These are phyloP conservation scores for Etheostoma perlongum DNA, from an alignment of 2,797 vertebrate genomes.

Conservation along the genomic window DNA sequence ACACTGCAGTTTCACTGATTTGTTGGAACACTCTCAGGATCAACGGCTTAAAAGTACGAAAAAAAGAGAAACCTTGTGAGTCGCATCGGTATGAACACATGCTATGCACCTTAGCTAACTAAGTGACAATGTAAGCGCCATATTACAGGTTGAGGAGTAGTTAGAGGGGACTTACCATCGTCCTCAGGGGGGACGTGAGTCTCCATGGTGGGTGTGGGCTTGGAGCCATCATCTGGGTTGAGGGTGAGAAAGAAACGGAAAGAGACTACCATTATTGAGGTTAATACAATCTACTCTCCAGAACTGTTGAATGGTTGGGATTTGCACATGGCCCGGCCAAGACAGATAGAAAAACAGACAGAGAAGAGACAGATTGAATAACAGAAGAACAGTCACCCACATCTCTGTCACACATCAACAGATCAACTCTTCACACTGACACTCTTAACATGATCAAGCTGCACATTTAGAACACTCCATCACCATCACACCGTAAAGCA, in stretches of 20 bases:
- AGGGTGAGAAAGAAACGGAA: constrained; percentile 99
- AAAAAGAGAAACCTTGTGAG: constrained; percentile 24
- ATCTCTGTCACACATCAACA: constrained; percentile 36
- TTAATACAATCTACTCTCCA: constrained; percentile 99
- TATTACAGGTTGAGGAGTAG: neutral
- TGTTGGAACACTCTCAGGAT: constrained; percentile 10
- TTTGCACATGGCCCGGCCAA: constrained; percentile 98
- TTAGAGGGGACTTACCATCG: constrained; percentile 88
- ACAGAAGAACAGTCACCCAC: constrained; percentile 61
- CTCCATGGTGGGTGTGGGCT: constrained; percentile 97
- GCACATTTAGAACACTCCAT: constrained; percentile 40
- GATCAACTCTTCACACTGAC: constrained; percentile 36
- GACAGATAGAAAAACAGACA: constrained; percentile 69
- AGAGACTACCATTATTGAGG: constrained; percentile 99
- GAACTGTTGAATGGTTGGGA: constrained; percentile 99
- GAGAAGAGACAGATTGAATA: constrained; percentile 59
- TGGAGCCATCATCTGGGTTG: constrained; percentile 99
- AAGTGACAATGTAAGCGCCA: neutral
- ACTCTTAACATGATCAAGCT: constrained; percentile 42
- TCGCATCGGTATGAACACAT: neutral
- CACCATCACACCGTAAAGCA: neutral
- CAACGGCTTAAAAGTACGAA: constrained; percentile 1
- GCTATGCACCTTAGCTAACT: neutral
- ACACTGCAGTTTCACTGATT: neutral
- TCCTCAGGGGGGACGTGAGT: constrained; percentile 92